phyloP scores from a whole-genome alignment of 2,888 invertebrate genomes.

The Tetheella fluctuosa region DNA sequence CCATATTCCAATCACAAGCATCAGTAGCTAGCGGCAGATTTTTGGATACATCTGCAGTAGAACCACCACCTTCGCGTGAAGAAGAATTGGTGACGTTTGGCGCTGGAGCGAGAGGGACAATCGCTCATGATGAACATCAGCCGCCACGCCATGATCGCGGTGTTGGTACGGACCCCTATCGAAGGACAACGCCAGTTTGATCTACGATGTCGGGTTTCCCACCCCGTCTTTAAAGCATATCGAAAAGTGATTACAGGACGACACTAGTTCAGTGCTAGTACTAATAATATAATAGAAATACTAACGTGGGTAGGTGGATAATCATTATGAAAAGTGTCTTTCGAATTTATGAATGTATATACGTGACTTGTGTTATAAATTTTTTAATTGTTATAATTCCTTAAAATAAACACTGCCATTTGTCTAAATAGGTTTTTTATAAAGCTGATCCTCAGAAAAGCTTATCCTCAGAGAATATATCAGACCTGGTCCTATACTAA shows the following conservation, averaged over 20 bases:
- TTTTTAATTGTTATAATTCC: constrained; percentile 80
- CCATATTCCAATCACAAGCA: constrained; percentile 79
- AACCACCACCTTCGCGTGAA: constrained; percentile 85
- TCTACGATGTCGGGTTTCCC: constrained; percentile 53
- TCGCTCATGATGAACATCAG: constrained; percentile 52
- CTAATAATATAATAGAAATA: constrained; percentile 43
- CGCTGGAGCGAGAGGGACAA: constrained; percentile 77
- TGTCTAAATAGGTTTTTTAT: constrained; percentile 53
- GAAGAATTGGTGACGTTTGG: constrained; percentile 90
- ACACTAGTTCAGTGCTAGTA: constrained; percentile 60
- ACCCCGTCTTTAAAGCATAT: constrained; percentile 72
- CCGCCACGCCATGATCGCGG: constrained; percentile 73
- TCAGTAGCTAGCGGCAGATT: constrained; percentile 89
- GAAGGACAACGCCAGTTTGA: constrained; percentile 86
- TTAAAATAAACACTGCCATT: constrained; percentile 81
- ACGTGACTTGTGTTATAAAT: constrained; percentile 69
- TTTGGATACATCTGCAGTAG: constrained; percentile 86
- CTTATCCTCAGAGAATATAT: no score
- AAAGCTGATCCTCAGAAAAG: constrained; percentile 17
- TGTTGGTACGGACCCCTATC: constrained; percentile 81
- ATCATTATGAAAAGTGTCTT: constrained; percentile 56
- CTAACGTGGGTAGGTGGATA: constrained; percentile 25
- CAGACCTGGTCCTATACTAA: no score
- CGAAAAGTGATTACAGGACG: constrained; percentile 76
- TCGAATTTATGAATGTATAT: constrained; percentile 77